Conservation (phyloP, 2,113 vertebrate genomes). For the Tragelaphus buxtoni region DNA sequence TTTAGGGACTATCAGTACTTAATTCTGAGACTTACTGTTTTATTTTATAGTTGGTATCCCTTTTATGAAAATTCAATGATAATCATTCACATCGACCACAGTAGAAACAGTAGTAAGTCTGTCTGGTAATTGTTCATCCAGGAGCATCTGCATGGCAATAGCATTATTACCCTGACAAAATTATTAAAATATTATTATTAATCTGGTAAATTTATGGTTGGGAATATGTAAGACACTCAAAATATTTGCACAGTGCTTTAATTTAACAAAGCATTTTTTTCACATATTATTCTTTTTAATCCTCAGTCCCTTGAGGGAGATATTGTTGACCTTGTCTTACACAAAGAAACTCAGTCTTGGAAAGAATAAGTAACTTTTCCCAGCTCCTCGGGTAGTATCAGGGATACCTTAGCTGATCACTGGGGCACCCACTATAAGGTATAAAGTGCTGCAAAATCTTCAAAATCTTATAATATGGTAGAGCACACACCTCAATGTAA, state of each 20-base stretch:
- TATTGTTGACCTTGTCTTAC: not conserved
- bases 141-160: not conserved
- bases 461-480: not conserved
- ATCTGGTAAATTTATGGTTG: not conserved
- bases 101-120: not conserved
- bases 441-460: not conserved
- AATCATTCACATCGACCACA: not conserved
- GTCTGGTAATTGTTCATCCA: not conserved
- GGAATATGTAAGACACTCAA: not conserved
- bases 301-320: not conserved
- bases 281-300: not conserved
- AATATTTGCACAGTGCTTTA: not conserved
- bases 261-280: not conserved
- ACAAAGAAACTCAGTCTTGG: not conserved
- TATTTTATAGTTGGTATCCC: not conserved
- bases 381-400: not conserved
- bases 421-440: not conserved
- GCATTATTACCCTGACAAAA: not conserved
- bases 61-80: not conserved
- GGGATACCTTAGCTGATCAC: not conserved
- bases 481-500: not conserved
- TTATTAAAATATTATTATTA: not conserved
- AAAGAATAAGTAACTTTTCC: not conserved
- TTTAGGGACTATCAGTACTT: not conserved
- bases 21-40: not conserved